phyloP scores from a whole-genome alignment of 1,140 invertebrate species.

The Drosophila kurseongensis region DNA sequence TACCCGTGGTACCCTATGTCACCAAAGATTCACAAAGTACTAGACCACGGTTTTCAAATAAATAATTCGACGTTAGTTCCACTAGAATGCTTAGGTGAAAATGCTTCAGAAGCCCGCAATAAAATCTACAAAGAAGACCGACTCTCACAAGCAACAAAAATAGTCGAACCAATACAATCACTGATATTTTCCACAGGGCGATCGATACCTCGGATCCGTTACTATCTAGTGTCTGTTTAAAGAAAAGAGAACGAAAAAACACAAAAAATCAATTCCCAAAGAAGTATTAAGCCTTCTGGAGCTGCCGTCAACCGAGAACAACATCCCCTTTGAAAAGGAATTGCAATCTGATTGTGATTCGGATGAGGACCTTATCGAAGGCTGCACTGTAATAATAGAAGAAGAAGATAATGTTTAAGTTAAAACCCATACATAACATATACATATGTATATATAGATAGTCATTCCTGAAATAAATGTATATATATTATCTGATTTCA shows the following conservation, averaged over 20 bases:
- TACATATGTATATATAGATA: too few species aligned
- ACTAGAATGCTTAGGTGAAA: constrained; percentile 10
- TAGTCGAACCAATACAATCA: constrained; percentile 4
- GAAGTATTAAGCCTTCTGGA: constrained; percentile 10
- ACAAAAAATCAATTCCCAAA: constrained; percentile 4
- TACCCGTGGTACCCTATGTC: too few species aligned
- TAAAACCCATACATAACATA: neutral
- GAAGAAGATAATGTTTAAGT: constrained; percentile 2
- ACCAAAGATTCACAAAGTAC: too few species aligned
- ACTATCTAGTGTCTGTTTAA: constrained; percentile 4
- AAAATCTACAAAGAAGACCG: constrained; percentile 7
- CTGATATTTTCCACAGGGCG: neutral
- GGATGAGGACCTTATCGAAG: constrained; percentile 12
- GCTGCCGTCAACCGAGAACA: constrained; percentile 1
- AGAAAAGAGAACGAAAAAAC: too few species aligned
- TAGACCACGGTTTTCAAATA: too few species aligned
- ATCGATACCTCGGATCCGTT: neutral
- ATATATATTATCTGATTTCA: neutral
- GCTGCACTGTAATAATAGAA: constrained; percentile 4
- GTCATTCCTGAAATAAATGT: too few species aligned
- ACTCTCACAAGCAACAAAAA: constrained; percentile 9
- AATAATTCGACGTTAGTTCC: constrained; percentile 2
- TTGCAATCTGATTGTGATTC: constrained; percentile 1
- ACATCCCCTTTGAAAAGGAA: constrained; percentile 4
- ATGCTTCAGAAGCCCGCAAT: neutral